Conservation (phyloP, 2,888 invertebrate genomes). For the Sycophila texana region DNA sequence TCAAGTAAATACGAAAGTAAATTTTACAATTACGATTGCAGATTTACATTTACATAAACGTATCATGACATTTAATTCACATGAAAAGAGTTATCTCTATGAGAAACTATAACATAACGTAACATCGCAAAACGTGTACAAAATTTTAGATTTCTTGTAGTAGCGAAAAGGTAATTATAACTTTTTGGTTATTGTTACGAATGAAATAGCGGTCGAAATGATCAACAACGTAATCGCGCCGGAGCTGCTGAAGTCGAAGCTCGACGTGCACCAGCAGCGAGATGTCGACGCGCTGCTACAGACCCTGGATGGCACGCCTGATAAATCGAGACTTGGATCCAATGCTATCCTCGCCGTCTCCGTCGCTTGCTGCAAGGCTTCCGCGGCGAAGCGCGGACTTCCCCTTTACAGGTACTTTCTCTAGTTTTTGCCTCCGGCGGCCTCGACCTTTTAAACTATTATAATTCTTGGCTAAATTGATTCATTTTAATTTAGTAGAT, state of each 20-base stretch:
- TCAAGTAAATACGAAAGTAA: no score
- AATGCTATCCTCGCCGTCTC: conserved; percentile 70
- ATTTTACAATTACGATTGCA: no score
- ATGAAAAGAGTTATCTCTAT: no score
- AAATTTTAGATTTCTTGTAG: no score
- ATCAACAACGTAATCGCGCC: conserved; percentile 71
- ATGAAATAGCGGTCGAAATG: conserved; percentile 64
- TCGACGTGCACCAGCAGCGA: conserved; percentile 69
- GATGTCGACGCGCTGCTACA: conserved; percentile 68
- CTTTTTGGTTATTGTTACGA: no score
- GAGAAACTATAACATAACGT: no score
- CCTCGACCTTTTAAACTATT: background rate
- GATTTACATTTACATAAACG: no score
- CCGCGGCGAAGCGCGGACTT: conserved; percentile 68
- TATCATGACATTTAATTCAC: no score
- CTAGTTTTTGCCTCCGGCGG: background rate
- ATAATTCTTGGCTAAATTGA: background rate
- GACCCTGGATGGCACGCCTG: conserved; percentile 67
- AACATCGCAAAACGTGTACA: no score
- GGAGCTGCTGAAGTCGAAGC: conserved; percentile 66
- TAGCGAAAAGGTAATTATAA: no score
- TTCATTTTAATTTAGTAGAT: background rate
- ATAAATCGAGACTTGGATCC: conserved; percentile 70
- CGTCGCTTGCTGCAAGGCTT: conserved; percentile 71
- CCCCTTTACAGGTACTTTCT: conserved; percentile 64